Percentiles rank a stretch among this genome's conserved stretches.
Conservation (phyloP, 2,797 vertebrate species). For the Protosalanx chinensis region DNA sequence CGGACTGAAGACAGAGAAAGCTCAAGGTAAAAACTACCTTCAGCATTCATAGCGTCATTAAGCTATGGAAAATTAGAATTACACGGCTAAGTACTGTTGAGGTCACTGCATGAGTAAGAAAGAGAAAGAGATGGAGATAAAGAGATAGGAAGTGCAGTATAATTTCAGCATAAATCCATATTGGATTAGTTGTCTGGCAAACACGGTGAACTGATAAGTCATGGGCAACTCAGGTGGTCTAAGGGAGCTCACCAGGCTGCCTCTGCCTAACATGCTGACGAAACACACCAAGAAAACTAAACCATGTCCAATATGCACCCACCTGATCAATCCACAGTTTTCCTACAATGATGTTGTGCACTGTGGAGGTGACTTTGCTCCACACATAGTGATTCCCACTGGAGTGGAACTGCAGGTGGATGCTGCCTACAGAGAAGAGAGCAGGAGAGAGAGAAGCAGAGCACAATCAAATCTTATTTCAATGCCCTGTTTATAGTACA, state of each 20-base stretch:
- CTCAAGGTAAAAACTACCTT: too few relatives aligned
- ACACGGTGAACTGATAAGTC: not conserved
- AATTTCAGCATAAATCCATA: not conserved
- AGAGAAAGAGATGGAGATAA: not conserved
- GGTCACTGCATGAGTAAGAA: not conserved
- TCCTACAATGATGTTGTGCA: conserved; percentile 96
- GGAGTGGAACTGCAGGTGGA: conserved; percentile 89
- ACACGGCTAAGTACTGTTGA: too few relatives aligned
- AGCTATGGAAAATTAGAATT: too few relatives aligned
- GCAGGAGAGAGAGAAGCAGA: too few relatives aligned
- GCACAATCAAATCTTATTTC: not conserved
- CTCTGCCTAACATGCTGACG: not conserved
- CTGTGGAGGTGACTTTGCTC: conserved; percentile 95
- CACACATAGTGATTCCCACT: conserved; percentile 91
- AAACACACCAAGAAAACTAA: not conserved
- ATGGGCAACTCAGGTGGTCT: not conserved
- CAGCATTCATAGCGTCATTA: too few relatives aligned
- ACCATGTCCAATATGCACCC: conserved; percentile 23
- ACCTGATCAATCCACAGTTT: conserved; percentile 98
- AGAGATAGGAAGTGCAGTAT: not conserved
- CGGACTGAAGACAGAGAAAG: conserved; percentile 77
- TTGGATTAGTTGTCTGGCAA: not conserved
- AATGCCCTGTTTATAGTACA: too few relatives aligned
- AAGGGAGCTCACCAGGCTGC: too few relatives aligned
- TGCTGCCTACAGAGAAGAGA: conserved; percentile 74